These are phyloP conservation scores for Notospermus geniculatus DNA, from an alignment of 1,140 invertebrate species.

Conservation along the genomic window DNA sequence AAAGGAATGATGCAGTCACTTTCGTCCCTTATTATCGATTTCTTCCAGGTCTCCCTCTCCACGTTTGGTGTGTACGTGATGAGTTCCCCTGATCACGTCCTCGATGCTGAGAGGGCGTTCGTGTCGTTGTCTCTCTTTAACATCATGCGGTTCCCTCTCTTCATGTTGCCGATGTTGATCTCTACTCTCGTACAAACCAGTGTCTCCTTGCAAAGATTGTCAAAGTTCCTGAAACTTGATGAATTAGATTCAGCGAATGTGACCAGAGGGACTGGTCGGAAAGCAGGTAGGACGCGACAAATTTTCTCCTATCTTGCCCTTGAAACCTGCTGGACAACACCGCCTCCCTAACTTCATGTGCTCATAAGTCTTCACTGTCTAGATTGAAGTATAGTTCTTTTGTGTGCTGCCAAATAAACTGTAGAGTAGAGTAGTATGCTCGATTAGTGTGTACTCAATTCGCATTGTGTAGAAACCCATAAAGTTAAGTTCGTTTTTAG, in stretches of 20 bases:
- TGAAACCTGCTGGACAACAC: no score
- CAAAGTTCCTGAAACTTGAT: slow-evolving; percentile 24
- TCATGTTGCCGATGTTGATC: slow-evolving; percentile 59
- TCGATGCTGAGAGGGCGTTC: slow-evolving; percentile 66
- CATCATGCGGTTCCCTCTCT: slow-evolving; percentile 78
- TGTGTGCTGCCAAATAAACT: no score
- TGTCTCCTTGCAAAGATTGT: slow-evolving; percentile 27
- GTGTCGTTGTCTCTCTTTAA: slow-evolving; percentile 95
- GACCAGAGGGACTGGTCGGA: not conserved
- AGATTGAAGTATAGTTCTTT: no score
- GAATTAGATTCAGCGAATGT: slow-evolving; percentile 18
- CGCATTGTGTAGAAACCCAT: no score
- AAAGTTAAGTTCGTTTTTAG: no score
- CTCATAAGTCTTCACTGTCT: no score
- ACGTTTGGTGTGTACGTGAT: slow-evolving; percentile 64
- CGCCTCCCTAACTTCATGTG: no score
- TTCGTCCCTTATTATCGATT: no score
- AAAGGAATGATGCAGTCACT: no score
- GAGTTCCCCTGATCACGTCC: slow-evolving; percentile 31
- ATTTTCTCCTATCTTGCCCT: slow-evolving; percentile 55
- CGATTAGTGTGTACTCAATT: no score
- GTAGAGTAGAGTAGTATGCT: no score
- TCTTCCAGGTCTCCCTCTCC: slow-evolving; percentile 53
- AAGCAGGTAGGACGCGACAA: not conserved
- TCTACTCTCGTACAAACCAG: slow-evolving; percentile 59